These are phyloP conservation scores for Hymenochirus boettgeri DNA, from an alignment of 2,113 vertebrate species.

Conservation along the genomic window DNA sequence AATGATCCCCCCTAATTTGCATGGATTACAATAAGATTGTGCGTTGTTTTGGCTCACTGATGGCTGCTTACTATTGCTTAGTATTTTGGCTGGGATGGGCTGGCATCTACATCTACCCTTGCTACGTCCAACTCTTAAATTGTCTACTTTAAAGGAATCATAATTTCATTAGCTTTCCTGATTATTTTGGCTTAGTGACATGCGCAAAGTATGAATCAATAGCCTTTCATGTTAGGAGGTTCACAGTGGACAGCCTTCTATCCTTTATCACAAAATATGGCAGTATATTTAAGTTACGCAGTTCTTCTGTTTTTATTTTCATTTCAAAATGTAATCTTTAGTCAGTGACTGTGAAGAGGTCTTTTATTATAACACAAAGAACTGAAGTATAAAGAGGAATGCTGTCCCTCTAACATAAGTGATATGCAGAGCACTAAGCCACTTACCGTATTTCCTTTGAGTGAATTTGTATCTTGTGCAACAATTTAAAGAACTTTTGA, in stretches of 20 bases:
- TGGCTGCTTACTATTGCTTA: slow-evolving; percentile 4
- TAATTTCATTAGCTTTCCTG: no score
- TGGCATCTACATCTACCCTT: background rate
- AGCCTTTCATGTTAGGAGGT: background rate
- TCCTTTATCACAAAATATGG: background rate
- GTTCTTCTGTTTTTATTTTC: background rate
- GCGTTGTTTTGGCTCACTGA: slow-evolving; percentile 13
- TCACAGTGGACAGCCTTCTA: background rate
- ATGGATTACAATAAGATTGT: slow-evolving; percentile 50
- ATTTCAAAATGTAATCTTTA: background rate
- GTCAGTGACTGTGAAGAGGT: background rate
- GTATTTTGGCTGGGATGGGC: background rate
- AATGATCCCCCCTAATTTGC: slow-evolving; percentile 52
- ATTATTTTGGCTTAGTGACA: background rate
- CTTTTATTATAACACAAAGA: background rate
- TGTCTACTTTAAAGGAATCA: background rate
- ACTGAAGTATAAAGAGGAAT: background rate
- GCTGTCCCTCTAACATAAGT: background rate
- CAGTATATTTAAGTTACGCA: background rate
- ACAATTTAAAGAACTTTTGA: background rate
- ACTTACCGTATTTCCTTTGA: slow-evolving; percentile 3
- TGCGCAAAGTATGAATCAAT: background rate
- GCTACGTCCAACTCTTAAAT: background rate
- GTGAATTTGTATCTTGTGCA: slow-evolving; percentile 1
- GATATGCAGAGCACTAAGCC: slow-evolving; percentile 12